Percentiles rank a stretch among this genome's conserved stretches.
phyloP scores from a whole-genome alignment of 2,888 invertebrate genomes.

The Drosophila meridionalis region DNA sequence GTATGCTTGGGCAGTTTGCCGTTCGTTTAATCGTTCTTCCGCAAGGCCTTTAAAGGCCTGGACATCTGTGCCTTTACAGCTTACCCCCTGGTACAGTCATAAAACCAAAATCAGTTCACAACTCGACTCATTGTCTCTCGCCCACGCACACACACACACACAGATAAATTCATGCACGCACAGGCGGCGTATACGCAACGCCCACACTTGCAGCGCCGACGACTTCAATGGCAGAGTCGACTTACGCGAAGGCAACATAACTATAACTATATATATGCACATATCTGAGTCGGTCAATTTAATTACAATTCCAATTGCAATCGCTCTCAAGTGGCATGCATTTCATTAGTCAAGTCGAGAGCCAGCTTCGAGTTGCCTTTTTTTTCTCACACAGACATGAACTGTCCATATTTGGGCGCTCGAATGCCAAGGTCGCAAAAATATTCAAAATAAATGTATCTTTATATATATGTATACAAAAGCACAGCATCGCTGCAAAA shows the following conservation, averaged over 20 bases:
- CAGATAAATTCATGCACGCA: slow-evolving; percentile 5
- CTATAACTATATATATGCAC: neutral
- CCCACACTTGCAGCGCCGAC: slow-evolving; percentile 36
- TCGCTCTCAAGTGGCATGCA: slow-evolving; percentile 44
- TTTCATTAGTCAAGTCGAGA: slow-evolving; percentile 53
- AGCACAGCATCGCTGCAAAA: slow-evolving; percentile 22
- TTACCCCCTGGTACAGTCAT: slow-evolving; percentile 21
- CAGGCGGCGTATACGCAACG: slow-evolving; percentile 58
- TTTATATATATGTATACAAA: slow-evolving; percentile 11
- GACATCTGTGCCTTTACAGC: slow-evolving; percentile 19
- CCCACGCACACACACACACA: slow-evolving; percentile 36
- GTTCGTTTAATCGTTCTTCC: slow-evolving; percentile 51
- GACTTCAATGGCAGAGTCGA: slow-evolving; percentile 47
- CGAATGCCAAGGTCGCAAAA: slow-evolving; percentile 75
- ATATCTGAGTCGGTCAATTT: slow-evolving; percentile 33
- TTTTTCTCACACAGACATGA: slow-evolving; percentile 60
- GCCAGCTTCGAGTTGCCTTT: slow-evolving; percentile 12
- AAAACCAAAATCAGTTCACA: slow-evolving; percentile 7
- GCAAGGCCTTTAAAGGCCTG: slow-evolving; percentile 46
- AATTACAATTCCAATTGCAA: slow-evolving; percentile 46
- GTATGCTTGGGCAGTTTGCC: slow-evolving; percentile 38
- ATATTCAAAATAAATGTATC: slow-evolving; percentile 21
- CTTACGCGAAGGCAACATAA: slow-evolving; percentile 36
- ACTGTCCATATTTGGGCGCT: slow-evolving; percentile 72
- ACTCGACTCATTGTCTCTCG: slow-evolving; percentile 26